phyloP scores from a whole-genome alignment of 2,888 invertebrate species.

The Phrixothrix hirtus region DNA sequence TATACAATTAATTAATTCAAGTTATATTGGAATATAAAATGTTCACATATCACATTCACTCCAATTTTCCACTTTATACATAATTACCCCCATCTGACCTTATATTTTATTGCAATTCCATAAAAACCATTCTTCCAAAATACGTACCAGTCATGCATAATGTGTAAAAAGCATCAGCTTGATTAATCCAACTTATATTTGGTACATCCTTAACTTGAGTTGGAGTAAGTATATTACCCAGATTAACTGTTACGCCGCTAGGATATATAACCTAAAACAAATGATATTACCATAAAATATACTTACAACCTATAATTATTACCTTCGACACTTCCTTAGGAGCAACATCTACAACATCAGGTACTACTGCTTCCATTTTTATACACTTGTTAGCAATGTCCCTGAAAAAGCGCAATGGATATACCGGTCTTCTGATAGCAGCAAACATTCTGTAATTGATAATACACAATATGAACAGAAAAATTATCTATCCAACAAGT shows the following conservation, averaged over 20 bases:
- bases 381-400: slow-evolving; percentile 36
- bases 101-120: no score
- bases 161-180: slow-evolving; percentile 66
- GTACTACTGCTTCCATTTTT: slow-evolving; percentile 62
- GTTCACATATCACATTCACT: no score
- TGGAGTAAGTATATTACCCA: slow-evolving; percentile 72
- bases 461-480: neutral
- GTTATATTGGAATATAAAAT: no score
- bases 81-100: no score
- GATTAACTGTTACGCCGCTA: slow-evolving; percentile 57
- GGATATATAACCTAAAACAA: slow-evolving; percentile 57
- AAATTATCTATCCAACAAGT: no score
- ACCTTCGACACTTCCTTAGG: slow-evolving; percentile 59
- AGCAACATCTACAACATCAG: slow-evolving; percentile 67
- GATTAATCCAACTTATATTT: slow-evolving; percentile 66
- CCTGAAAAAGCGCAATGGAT: slow-evolving; percentile 36
- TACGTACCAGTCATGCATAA: slow-evolving; percentile 55
- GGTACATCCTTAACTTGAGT: slow-evolving; percentile 74
- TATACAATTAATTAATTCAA: no score
- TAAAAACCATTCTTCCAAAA: no score
- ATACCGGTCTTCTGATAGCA: slow-evolving; percentile 32
- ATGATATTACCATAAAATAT: neutral
- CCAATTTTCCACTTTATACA: no score
- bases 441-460: slow-evolving; percentile 31
- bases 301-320: neutral